phyloP scores from a whole-genome alignment of 2,888 invertebrate species.

The Tenthredo scrophulariae region DNA sequence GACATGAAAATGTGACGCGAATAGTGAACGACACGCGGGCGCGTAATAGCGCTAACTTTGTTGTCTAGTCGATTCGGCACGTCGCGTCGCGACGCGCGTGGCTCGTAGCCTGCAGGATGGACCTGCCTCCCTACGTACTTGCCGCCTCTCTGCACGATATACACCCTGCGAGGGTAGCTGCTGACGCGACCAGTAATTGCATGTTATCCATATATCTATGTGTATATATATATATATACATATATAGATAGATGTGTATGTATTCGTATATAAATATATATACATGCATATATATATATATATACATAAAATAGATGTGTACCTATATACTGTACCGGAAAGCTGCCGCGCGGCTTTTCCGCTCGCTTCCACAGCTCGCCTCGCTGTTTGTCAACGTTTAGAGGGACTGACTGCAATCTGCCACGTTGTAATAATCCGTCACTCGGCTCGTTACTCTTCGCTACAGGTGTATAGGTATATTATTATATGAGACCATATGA shows the following conservation, averaged over 20 bases:
- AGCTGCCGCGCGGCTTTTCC: constrained; percentile 31
- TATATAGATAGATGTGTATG: not conserved
- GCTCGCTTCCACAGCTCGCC: constrained; percentile 4
- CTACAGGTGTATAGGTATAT: constrained; percentile 34
- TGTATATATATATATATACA: constrained; percentile 63
- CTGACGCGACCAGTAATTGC: constrained; percentile 77
- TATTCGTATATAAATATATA: not conserved
- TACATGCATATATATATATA: not conserved
- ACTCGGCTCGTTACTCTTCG: constrained; percentile 40
- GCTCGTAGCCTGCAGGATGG: constrained; percentile 10
- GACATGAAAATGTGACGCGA: constrained; percentile 18
- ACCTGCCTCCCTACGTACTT: not conserved
- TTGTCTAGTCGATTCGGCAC: constrained; percentile 22
- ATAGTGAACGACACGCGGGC: constrained; percentile 1
- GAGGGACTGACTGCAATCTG: constrained; percentile 35
- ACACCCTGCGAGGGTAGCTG: constrained; percentile 61
- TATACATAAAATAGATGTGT: not conserved
- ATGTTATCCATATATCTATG: constrained; percentile 70
- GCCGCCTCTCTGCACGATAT: constrained; percentile 5
- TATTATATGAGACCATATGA: not conserved
- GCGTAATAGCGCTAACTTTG: constrained; percentile 26
- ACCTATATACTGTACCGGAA: constrained; percentile 6
- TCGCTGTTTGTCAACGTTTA: constrained; percentile 25
- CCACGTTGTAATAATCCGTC: constrained; percentile 36
- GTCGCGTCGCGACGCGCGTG: not conserved